Conservation (phyloP, 2,888 invertebrate genomes). For the Drosophila quasianomalipes region DNA sequence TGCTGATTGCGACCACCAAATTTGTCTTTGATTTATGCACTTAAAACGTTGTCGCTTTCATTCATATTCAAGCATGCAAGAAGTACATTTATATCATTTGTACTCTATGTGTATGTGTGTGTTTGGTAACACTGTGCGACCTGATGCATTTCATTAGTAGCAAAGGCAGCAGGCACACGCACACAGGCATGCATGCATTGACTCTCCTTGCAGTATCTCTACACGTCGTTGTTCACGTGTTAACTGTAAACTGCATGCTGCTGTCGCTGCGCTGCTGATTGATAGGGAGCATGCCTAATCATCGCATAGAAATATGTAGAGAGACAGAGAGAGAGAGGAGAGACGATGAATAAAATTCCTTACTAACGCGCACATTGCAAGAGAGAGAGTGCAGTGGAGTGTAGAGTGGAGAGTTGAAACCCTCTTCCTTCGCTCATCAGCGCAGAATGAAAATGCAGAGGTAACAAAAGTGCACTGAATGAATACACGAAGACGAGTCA, state of each 20-base stretch:
- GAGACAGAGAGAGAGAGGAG: not conserved
- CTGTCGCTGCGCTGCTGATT: conserved; percentile 36
- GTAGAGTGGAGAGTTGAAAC: not conserved
- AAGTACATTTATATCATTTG: not conserved
- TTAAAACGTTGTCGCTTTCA: conserved; percentile 57
- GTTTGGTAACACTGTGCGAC: conserved; percentile 47
- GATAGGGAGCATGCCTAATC: conserved; percentile 47
- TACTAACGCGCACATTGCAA: conserved; percentile 21
- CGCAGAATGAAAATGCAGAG: conserved; percentile 11
- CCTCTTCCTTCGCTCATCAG: not conserved
- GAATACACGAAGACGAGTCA: conserved; percentile 33
- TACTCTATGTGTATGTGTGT: not conserved
- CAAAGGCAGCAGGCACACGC: conserved; percentile 12
- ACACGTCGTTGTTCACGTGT: conserved; percentile 62
- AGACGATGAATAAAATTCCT: conserved; percentile 30
- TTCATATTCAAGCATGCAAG: conserved; percentile 35
- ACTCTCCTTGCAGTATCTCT: conserved; percentile 39
- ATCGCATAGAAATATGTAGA: conserved; percentile 23
- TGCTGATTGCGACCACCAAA: conserved; percentile 21
- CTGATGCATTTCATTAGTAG: conserved; percentile 40
- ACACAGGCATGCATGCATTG: not conserved
- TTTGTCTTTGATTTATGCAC: conserved; percentile 31
- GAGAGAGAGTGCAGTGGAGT: conserved; percentile 10
- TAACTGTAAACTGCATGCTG: conserved; percentile 62
- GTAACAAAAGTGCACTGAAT: conserved; percentile 38